These are phyloP conservation scores for Turdus rufiventris DNA, from an alignment of 2,113 vertebrate species.

Conservation along the genomic window DNA sequence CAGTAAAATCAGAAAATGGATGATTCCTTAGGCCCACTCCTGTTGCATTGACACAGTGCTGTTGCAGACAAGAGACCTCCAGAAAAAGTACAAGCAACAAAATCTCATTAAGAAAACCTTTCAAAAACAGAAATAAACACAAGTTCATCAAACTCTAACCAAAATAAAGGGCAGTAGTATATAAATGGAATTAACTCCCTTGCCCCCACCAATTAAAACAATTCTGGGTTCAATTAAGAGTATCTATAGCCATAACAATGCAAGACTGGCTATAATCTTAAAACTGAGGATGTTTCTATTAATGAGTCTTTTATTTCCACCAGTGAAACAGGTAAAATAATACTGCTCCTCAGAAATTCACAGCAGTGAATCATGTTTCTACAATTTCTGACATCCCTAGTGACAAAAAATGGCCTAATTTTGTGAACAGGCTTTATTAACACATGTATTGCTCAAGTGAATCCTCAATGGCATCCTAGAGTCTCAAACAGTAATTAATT, in stretches of 20 bases:
- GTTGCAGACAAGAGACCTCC: not conserved
- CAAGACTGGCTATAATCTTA: not conserved
- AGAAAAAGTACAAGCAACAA: not conserved
- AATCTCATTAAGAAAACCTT: not conserved
- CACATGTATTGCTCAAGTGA: not conserved
- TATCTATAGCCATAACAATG: not conserved
- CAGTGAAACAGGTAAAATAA: not conserved
- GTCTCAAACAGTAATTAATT: not conserved
- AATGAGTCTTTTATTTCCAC: not conserved
- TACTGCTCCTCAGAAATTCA: not conserved
- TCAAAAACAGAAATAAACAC: not conserved
- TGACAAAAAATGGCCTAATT: not conserved
- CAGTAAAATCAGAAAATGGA: not conserved
- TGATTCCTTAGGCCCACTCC: not conserved
- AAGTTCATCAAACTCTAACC: not conserved
- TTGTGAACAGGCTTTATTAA: not conserved
- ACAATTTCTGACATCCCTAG: not conserved
- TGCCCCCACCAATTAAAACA: not conserved
- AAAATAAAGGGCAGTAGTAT: not conserved
- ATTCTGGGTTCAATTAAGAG: not conserved
- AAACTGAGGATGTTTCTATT: not conserved
- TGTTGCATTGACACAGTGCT: accelerated
- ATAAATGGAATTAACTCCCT: not conserved
- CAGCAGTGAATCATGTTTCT: not conserved
- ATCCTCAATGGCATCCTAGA: not conserved